Evolutionary conservation across 2,797 vertebrate species (phyloP).

Genomic region (Mus caroli): DNA sequence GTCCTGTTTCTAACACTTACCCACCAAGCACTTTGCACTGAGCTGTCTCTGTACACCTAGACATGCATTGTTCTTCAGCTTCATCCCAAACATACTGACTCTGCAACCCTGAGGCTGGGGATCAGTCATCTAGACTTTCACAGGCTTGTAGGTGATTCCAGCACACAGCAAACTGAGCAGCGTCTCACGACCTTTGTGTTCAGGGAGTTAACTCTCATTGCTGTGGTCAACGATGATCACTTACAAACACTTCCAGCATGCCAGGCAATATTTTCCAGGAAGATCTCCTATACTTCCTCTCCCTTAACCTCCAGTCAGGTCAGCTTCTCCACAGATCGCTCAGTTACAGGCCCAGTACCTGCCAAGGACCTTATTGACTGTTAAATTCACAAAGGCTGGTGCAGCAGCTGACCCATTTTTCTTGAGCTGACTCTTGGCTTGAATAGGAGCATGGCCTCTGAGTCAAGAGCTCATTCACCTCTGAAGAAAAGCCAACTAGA

Average conservation of each 20-base stretch:
- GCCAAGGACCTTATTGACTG: background rate
- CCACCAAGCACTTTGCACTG: background rate
- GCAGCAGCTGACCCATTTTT: background rate
- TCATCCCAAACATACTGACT: background rate
- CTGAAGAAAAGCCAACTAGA: background rate
- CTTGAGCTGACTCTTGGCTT: background rate
- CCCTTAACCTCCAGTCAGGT: background rate
- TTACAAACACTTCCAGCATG: background rate
- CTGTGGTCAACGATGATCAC: background rate
- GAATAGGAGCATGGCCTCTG: background rate
- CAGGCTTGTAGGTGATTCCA: background rate
- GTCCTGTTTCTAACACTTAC: background rate
- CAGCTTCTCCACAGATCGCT: background rate
- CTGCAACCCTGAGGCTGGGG: background rate
- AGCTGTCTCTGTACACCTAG: background rate
- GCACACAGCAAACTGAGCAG: background rate
- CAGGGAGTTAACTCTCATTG: background rate
- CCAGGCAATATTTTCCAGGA: background rate
- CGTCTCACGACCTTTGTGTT: background rate
- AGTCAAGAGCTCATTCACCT: constrained; percentile 6
- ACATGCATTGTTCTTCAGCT: background rate
- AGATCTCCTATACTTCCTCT: background rate
- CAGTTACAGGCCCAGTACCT: background rate
- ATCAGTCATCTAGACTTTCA: background rate
- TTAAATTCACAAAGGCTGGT: background rate